A percentile compares a stretch with the other conserved stretches of the same genome.
Conservation (phyloP, 2,888 invertebrate genomes). For the Rhamphomyia laevipes region DNA sequence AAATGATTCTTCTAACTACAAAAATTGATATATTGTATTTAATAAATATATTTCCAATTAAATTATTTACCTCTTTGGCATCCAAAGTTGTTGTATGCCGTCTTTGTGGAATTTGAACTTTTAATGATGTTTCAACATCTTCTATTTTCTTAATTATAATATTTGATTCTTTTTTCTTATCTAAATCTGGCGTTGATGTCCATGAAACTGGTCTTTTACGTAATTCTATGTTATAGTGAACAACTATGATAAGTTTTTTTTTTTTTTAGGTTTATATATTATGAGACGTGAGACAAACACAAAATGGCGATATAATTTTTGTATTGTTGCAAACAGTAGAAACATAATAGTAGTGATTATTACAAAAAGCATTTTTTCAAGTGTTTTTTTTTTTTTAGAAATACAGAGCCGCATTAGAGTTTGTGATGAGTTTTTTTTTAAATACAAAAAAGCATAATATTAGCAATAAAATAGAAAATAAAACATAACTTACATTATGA, state of each 20-base stretch:
- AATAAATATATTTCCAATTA: background rate
- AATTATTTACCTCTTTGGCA: slow-evolving; percentile 26
- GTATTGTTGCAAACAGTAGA: no score
- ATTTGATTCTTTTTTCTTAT: slow-evolving; percentile 34
- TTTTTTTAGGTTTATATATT: slow-evolving; percentile 4
- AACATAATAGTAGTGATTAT: no score
- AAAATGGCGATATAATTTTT: no score
- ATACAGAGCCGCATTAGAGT: no score
- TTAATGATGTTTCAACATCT: slow-evolving; percentile 50
- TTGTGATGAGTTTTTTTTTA: no score
- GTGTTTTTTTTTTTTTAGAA: no score
- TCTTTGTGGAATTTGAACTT: slow-evolving; percentile 55
- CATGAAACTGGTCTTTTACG: slow-evolving; percentile 48
- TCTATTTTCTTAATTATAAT: slow-evolving; percentile 31
- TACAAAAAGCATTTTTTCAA: no score
- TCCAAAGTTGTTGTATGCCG: slow-evolving; percentile 49
- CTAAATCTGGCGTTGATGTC: slow-evolving; percentile 75
- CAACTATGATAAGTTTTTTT: slow-evolving; percentile 27
- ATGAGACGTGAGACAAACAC: background rate
- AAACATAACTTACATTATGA: background rate
- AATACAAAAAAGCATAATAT: background rate
- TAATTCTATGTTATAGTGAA: slow-evolving; percentile 38
- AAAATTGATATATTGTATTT: background rate
- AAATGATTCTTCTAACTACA: slow-evolving; percentile 36
- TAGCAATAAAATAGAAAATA: background rate